A percentile compares a stretch with the other conserved stretches of the same genome.
These are phyloP conservation scores for Hemiprocne comata DNA, from an alignment of 2,113 vertebrate genomes.

Conservation along the genomic window DNA sequence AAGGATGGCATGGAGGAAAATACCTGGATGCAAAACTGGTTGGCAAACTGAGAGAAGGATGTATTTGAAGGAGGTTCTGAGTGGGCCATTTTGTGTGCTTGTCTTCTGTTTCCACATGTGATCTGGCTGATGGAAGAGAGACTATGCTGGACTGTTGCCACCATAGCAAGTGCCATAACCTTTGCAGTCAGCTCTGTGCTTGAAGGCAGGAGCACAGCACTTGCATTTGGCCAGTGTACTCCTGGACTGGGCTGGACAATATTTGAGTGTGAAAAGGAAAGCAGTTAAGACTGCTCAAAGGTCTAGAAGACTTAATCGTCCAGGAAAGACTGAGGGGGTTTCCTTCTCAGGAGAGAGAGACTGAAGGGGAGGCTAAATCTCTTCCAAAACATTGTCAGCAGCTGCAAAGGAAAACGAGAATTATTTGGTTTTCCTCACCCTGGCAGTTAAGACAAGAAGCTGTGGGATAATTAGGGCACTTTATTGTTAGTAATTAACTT, in stretches of 20 bases:
- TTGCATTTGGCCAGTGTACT: rapidly evolving
- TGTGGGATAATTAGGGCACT: not conserved
- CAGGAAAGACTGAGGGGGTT: not conserved
- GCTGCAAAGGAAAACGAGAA: not conserved
- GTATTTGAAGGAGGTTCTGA: not conserved
- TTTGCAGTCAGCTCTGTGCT: not conserved
- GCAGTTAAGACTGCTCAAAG: not conserved
- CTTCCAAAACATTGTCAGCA: not conserved
- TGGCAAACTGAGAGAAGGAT: not conserved
- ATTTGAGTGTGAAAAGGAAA: not conserved
- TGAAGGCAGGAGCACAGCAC: not conserved
- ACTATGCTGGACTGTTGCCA: not conserved
- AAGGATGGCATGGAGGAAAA: not conserved
- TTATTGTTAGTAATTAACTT: not conserved
- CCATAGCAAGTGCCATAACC: not conserved
- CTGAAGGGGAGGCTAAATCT: not conserved
- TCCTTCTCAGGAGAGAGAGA: not conserved
- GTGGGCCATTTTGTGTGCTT: rapidly evolving
- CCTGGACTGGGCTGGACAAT: not conserved
- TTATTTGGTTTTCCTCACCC: not conserved
- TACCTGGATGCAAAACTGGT: not conserved
- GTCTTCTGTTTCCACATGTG: not conserved
- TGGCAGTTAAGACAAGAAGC: not conserved
- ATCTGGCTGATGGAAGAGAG: not conserved
- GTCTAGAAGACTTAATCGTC: not conserved